Evolutionary conservation across 2,888 invertebrate genomes (phyloP).

Genomic region (Tholera decimalis): DNA sequence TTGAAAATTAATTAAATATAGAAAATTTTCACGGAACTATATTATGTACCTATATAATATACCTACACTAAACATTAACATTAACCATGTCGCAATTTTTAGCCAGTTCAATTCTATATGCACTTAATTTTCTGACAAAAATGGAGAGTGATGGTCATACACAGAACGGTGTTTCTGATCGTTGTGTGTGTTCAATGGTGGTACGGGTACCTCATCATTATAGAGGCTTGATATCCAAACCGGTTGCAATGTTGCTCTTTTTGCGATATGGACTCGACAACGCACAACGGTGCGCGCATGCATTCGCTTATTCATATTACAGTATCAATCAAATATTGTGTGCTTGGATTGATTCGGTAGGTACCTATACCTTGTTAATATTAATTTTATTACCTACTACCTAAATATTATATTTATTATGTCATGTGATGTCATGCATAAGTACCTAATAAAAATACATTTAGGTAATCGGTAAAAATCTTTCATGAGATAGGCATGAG

Average conservation of each 20-base stretch:
- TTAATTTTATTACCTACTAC: no score
- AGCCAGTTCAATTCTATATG: background rate
- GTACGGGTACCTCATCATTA: slow-evolving; percentile 25
- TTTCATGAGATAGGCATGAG: background rate
- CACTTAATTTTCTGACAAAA: slow-evolving; percentile 13
- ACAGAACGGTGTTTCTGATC: slow-evolving; percentile 28
- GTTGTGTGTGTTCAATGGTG: slow-evolving; percentile 34
- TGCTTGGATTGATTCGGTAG: background rate
- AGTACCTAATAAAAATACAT: background rate
- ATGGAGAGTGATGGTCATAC: slow-evolving; percentile 40
- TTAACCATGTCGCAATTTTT: slow-evolving; percentile 4
- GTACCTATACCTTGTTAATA: slow-evolving; percentile 1
- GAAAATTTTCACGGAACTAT: background rate
- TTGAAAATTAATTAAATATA: background rate
- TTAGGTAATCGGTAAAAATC: slow-evolving; percentile 12
- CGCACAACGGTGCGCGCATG: slow-evolving; percentile 32
- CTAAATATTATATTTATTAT: no score
- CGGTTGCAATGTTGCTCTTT: slow-evolving; percentile 53
- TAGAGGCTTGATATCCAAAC: slow-evolving; percentile 42
- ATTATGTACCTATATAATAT: no score
- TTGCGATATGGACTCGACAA: slow-evolving; percentile 44
- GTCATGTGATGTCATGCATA: no score
- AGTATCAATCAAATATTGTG: slow-evolving; percentile 19
- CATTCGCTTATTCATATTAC: slow-evolving; percentile 10
- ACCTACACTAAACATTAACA: background rate